phyloP scores from a whole-genome alignment of 2,888 invertebrate genomes.

The Mythimna lalbum region DNA sequence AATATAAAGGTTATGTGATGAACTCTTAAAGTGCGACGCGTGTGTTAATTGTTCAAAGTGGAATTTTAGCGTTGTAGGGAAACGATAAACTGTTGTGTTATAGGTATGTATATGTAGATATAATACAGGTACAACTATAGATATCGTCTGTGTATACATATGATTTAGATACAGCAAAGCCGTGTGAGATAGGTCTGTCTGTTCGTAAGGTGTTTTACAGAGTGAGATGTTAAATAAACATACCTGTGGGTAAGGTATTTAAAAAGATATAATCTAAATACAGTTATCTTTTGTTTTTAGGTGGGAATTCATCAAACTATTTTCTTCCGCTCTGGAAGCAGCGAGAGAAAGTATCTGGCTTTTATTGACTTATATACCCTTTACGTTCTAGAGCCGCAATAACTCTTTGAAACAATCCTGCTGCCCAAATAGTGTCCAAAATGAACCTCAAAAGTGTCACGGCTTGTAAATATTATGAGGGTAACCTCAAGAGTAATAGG shows the following conservation, averaged over 20 bases:
- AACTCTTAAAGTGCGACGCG: constrained; percentile 41
- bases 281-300: neutral
- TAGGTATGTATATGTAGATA: constrained; percentile 41
- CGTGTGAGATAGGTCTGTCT: constrained; percentile 3
- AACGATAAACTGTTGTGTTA: constrained; percentile 30
- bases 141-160: constrained; percentile 14
- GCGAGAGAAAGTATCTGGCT: too few species aligned
- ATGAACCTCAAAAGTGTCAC: too few species aligned
- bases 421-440: too few species aligned
- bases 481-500: too few species aligned
- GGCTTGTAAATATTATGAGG: too few species aligned
- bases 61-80: constrained; percentile 31
- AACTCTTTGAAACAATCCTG: too few species aligned
- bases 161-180: constrained; percentile 8
- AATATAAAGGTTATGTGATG: constrained; percentile 52
- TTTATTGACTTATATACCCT: too few species aligned
- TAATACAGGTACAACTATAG: neutral
- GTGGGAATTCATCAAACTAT: too few species aligned
- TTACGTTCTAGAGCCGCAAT: neutral
- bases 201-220: neutral
- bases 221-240: constrained; percentile 4
- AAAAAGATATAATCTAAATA: neutral
- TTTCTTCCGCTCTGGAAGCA: too few species aligned
- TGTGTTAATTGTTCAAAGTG: constrained; percentile 44
- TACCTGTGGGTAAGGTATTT: neutral